Percentiles rank a stretch among this genome's conserved stretches.
Conservation (phyloP, 2,113 vertebrate species). For the Bos javanicus region DNA sequence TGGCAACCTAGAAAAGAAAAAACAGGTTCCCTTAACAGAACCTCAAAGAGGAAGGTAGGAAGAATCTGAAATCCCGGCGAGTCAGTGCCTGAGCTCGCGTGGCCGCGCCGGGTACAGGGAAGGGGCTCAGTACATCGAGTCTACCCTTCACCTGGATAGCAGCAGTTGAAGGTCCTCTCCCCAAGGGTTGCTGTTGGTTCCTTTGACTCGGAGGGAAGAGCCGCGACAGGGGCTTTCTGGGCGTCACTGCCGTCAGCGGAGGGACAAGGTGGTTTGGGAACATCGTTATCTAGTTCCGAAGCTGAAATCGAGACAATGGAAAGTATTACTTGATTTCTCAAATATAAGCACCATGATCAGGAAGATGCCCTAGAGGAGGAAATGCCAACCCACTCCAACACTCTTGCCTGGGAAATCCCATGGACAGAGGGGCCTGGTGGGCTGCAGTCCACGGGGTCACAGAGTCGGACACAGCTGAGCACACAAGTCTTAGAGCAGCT, state of each 20-base stretch:
- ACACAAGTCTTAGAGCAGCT: not conserved
- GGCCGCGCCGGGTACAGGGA: accelerated
- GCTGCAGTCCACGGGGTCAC: not conserved
- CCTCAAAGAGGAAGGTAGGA: not conserved
- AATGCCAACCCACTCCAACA: not conserved
- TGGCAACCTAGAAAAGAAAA: constrained; percentile 87
- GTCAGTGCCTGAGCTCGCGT: accelerated
- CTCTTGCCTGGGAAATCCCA: not conserved
- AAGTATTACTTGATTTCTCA: not conserved
- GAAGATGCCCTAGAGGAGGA: not conserved
- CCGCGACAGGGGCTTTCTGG: constrained; percentile 44
- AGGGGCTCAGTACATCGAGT: accelerated
- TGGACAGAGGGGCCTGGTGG: not conserved
- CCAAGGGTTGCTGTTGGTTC: constrained; percentile 83
- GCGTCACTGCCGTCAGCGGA: constrained; percentile 83
- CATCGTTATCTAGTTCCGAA: constrained; percentile 86
- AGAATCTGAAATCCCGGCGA: accelerated
- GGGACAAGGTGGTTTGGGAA: constrained; percentile 85
- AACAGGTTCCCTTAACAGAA: not conserved
- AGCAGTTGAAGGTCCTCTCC: constrained; percentile 94
- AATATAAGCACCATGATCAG: accelerated
- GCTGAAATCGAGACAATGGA: constrained; percentile 77
- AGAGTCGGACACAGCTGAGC: not conserved
- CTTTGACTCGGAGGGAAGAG: constrained; percentile 83
- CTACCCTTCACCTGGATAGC: constrained; percentile 87